Base-by-base conservation (phyloP, 2,113 vertebrate species). In the Acrocephalus kingi region DNA sequence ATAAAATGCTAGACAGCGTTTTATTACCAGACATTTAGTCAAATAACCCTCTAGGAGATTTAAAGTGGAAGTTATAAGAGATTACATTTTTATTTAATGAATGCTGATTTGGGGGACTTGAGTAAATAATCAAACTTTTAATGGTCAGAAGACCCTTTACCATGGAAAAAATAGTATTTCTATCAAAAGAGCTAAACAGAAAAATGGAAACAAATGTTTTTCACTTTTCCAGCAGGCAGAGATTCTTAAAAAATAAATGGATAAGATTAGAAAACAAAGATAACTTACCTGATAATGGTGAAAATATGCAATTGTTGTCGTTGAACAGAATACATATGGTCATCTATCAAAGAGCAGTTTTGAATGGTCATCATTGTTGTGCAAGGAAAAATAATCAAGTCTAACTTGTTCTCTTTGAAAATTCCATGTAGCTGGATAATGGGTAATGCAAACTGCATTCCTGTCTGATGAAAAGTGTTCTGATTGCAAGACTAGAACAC, bases 361-460 rank as follows among this genome's bases (percentile, higher is more conserved):
- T 81, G 41, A 78, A 68, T 21, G 11, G 23, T 31, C 6, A 8
- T 24, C 39, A 27, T 33, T 55, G 3, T 92, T 87, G 27, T 87
- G 66, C 51, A 84, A 75, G 49, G 48, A 82, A 49, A 90, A 88
- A 51, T 30, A 75, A 64, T 73, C 24, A 58, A 54, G 61, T 78
- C 61, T 75, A 87, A 75, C 64, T 52, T 4, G 6, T 63, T 75
- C 49, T 68, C 25, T 63, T 67, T 39, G 11, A 51, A 52, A 89
- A 77, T 77, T 52, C 24, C 48, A 52, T 7, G 22, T 92, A 61
- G 37, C 59, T 80, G 43, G 16, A 39, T 49, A 80, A 46, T 41
- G 80, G 51, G 79, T 58, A 93, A 62, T 90, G 75, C 59, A 80
- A 51, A 55, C 39, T 43, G 22, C 80, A 94, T 95, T 97, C 89